phyloP scores from a whole-genome alignment of 2,888 invertebrate species.

The Hyles lineata region DNA sequence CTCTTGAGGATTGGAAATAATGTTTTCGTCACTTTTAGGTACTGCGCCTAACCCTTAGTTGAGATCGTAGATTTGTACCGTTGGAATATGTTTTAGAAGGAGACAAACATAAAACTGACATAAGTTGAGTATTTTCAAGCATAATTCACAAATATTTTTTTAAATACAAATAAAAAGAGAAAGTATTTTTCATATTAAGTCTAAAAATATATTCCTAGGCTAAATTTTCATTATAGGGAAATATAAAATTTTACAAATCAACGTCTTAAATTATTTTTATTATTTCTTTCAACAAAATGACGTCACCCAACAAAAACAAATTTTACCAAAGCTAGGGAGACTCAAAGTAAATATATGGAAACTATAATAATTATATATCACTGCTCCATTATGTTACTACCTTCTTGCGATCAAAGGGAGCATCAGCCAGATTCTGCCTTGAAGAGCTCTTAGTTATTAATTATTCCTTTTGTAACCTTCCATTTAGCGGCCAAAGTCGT shows the following conservation, averaged over 20 bases:
- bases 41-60: neutral
- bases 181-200: too few relatives aligned
- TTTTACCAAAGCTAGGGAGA: neutral
- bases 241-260: too few relatives aligned
- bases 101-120: neutral
- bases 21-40: neutral
- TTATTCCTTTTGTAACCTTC: constrained; percentile 16
- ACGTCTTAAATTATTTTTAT: too few relatives aligned
- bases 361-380: neutral
- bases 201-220: too few relatives aligned
- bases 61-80: neutral
- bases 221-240: too few relatives aligned
- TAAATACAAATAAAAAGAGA: too few relatives aligned
- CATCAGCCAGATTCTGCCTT: neutral
- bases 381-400: neutral
- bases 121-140: neutral
- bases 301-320: neutral
- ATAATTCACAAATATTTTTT: too few relatives aligned
- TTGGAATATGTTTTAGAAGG: neutral
- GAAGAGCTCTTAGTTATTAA: constrained; percentile 23
- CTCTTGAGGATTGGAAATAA: neutral
- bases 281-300: too few relatives aligned
- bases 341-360: neutral
- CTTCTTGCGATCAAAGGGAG: neutral
- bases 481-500: neutral